Evolutionary conservation across 2,113 vertebrate species (phyloP), one percentile per base, ranked within the genome.

Genomic region (Arothron firmamentum): DNA sequence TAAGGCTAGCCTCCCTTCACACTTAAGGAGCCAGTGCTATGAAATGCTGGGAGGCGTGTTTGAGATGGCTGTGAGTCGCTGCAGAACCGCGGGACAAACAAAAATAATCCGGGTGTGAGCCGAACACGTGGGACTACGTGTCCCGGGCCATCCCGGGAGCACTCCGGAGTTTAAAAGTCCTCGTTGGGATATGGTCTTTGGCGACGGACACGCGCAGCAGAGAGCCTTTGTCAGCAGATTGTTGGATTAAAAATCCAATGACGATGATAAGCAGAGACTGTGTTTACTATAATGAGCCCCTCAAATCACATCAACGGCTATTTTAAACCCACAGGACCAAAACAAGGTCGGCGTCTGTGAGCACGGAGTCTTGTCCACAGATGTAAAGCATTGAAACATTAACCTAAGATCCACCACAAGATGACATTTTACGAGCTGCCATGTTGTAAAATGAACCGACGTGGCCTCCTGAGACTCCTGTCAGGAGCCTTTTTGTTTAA

Each of bases 31-130:
- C 6, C 9, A 9, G 9, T 12, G 34, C 11, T 38, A 38, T 12
- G 1, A 10, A 38, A 38, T 38, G 10, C 34, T 12, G 34, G 25
- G 25, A 28, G 25, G 6, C 25, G 25, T 28, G 25, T 3, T 42
- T 46, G 56, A 74, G 55, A 66, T 55, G 56, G 71, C 60, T 66
- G 59, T 20, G 63, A 66, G 38, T 9, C 58, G 15, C 21, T 61
- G 55, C 51, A 52, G 56, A 12, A 38, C 34, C 34, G 43, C 38
- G 66, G 56, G 51, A 68, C 56, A 65, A 21, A 64, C 52, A 18
- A 51, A 64, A 77, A 58, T 71, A 75, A 71, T 58, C 68, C 16
- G 18, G 67, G 60, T 62, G 72, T 59, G 73, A 63, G 53, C 50
- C 54, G 61, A 67, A 65, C 47, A 67, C 42, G 20, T 48, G 18